phyloP scores from a whole-genome alignment of 2,888 invertebrate species.

The Anodontia alba region DNA sequence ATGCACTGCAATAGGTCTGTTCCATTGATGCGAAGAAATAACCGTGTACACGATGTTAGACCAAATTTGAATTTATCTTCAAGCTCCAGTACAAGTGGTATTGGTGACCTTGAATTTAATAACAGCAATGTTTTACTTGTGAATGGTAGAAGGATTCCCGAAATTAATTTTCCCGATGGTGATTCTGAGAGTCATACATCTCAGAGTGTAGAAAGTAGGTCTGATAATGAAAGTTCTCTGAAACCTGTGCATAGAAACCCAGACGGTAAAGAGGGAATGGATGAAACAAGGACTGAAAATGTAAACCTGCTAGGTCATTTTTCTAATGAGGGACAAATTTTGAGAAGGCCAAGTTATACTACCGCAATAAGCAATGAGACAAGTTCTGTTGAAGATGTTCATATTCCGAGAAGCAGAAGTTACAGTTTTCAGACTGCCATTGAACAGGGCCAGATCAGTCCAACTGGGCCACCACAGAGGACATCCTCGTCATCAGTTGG shows the following conservation, averaged over 20 bases:
- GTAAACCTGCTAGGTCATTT: neutral
- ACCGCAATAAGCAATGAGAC: conserved; percentile 59
- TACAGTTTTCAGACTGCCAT: conserved; percentile 72
- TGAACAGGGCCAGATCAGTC: conserved; percentile 63
- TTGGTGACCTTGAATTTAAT: conserved; percentile 51
- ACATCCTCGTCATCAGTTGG: conserved; percentile 16
- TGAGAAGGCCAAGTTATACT: conserved; percentile 59
- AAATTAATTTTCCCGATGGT: neutral
- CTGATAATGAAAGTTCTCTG: conserved; percentile 34
- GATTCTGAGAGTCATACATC: conserved; percentile 45
- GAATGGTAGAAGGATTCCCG: neutral
- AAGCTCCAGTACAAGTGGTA: conserved; percentile 68
- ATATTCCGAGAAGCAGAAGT: conserved; percentile 56
- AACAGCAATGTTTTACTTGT: conserved; percentile 33
- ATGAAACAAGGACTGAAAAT: neutral
- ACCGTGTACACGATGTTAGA: conserved; percentile 6
- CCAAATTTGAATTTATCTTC: neutral
- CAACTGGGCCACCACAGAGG: conserved; percentile 12
- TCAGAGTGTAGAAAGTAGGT: conserved; percentile 45
- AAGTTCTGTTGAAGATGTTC: conserved; percentile 29
- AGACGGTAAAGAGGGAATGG: neutral
- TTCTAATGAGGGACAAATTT: neutral
- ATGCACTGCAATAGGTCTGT: conserved; percentile 30
- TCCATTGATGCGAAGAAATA: conserved; percentile 36
- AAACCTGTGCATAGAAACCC: neutral